Conservation (phyloP, 2,113 vertebrate genomes). For the Telmatochromis sp. region DNA sequence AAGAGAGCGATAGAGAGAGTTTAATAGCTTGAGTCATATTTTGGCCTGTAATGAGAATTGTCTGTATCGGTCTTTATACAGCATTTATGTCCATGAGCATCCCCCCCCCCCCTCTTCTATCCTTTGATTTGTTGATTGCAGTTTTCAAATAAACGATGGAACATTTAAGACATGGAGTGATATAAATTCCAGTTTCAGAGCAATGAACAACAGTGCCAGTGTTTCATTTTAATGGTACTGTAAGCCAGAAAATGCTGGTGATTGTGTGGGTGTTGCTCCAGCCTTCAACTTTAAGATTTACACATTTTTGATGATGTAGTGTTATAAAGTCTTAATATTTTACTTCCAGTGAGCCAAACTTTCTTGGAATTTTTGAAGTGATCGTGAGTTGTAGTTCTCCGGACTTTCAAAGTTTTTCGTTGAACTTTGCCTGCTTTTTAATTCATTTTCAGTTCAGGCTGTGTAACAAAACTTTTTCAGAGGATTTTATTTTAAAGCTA, state of each 20-base stretch:
- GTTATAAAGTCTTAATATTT: not conserved
- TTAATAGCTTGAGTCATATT: not conserved
- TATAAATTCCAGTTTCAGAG: not conserved
- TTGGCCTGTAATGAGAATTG: not conserved
- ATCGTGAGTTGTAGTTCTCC: not conserved
- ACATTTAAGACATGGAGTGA: not conserved
- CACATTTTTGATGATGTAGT: not conserved
- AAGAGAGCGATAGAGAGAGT: not conserved
- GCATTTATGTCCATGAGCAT: not conserved
- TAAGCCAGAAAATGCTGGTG: not conserved
- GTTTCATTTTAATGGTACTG: not conserved
- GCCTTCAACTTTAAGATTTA: not conserved
- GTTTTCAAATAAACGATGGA: not conserved
- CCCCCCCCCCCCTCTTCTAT: not conserved
- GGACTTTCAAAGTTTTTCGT: not conserved
- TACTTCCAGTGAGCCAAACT: not conserved
- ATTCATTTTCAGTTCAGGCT: not conserved
- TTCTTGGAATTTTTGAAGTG: not conserved
- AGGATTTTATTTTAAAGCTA: not conserved
- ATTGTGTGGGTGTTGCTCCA: not conserved
- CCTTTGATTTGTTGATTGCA: not conserved
- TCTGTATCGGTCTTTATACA: not conserved
- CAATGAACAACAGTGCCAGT: not conserved
- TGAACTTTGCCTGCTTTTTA: not conserved
- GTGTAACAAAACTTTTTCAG: rapidly evolving